These are phyloP conservation scores for Larimichthys polyactis DNA, from an alignment of 2,113 vertebrate species.

Conservation along the genomic window DNA sequence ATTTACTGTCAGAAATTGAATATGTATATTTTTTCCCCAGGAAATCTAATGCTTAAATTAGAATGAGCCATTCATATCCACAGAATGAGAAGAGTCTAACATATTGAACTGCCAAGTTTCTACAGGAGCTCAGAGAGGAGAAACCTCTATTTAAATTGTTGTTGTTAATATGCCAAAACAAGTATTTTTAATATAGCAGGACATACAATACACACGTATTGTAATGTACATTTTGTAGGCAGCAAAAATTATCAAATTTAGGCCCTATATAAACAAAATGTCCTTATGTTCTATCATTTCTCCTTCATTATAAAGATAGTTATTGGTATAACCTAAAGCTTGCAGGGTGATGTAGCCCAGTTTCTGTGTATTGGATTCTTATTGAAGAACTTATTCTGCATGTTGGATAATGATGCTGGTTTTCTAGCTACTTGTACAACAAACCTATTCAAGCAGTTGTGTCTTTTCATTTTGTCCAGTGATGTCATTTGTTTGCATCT, in stretches of 20 bases:
- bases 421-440: background rate
- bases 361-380: background rate
- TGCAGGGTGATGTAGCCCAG: background rate
- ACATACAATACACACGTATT: background rate
- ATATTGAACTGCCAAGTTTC: too few relatives aligned
- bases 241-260: background rate
- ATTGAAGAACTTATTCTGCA: background rate
- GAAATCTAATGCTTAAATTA: too few relatives aligned
- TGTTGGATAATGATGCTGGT: background rate
- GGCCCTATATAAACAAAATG: background rate
- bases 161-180: background rate
- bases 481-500: conserved; percentile 12
- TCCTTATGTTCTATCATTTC: background rate
- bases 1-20: too few relatives aligned
- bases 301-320: background rate
- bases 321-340: background rate
- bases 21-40: too few relatives aligned
- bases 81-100: too few relatives aligned
- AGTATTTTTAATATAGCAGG: background rate
- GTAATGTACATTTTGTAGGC: background rate
- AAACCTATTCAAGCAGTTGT: background rate
- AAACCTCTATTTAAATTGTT: too few relatives aligned
- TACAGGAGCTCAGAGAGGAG: too few relatives aligned
- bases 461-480: background rate
- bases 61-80: too few relatives aligned